These are phyloP conservation scores for Nylanderia fulva DNA, from an alignment of 1,140 invertebrate genomes.

Conservation along the genomic window DNA sequence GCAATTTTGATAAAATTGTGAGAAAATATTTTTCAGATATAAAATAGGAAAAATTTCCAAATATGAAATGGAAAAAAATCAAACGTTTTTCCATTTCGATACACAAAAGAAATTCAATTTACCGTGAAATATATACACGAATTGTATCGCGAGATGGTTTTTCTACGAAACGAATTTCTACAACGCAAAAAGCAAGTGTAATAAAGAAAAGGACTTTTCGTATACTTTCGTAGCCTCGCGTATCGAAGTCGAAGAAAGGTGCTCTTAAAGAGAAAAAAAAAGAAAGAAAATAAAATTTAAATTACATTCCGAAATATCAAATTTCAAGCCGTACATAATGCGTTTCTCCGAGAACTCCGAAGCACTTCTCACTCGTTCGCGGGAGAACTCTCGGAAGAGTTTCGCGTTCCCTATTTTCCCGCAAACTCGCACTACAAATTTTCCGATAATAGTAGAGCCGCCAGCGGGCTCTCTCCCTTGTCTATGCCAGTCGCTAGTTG, in stretches of 20 bases:
- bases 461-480: constrained; percentile 67
- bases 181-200: background rate
- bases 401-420: constrained; percentile 8
- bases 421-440: constrained; percentile 66
- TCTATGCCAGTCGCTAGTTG: constrained; percentile 83
- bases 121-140: background rate
- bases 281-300: background rate
- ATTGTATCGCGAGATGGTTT: background rate
- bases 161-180: background rate
- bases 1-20: background rate
- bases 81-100: background rate
- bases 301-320: background rate
- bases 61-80: constrained; percentile 5
- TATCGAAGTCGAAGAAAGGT: too few species aligned
- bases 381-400: background rate
- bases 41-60: constrained; percentile 1
- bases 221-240: background rate
- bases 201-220: background rate
- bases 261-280: too few species aligned
- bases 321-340: background rate
- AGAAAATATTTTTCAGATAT: background rate
- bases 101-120: background rate
- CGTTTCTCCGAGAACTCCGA: background rate
- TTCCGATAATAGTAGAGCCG: constrained; percentile 71
- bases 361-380: background rate